Evolutionary conservation across 2,797 vertebrate species (phyloP), one percentile per base, ranked within the genome.

Genomic region (Anisognathus igniventris): DNA sequence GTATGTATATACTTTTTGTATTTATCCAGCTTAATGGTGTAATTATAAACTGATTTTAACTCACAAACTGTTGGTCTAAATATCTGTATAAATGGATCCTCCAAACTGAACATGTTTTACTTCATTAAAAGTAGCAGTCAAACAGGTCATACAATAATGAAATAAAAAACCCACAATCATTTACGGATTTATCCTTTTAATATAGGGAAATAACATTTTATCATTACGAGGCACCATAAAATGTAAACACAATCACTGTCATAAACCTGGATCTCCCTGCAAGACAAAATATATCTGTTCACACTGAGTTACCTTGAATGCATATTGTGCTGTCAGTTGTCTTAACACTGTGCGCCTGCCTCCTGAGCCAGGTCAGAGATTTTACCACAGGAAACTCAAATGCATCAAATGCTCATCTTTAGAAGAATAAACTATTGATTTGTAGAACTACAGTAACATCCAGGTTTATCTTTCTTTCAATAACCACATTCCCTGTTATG

Each of bases 161-260:
- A 97, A 97, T 95, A 97, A 97, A 97, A 98, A 90, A 83, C 94
- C 96, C 98, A 98, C 97, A 98, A 96, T 86, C 84, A 67, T 95
- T 97, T 96, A 96, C 88, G 96, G 97, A 97, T 98, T 98, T 98
- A 98, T 98, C 97, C 95, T 97, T 98, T 98, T 98, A 99, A 99
- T 99, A 98, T 98, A 98, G 97, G 97, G 98, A 98, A 98, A 98
- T 97, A 98, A 98, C 98, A 98, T 98, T 96, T 98, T 97, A 97
- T 98, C 97, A 98, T 98, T 98, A 99, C 98, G 98, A 99, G 98
- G 99, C 99, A 99, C 99, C 98, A 98, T 98, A 99, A 98, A 98
- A 98, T 99, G 99, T 99, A 99, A 99, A 99, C 98, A 98, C 98
- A 97, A 98, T 97, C 97, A 98, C 98, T 97, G 97, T 98, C 98